Evolutionary conservation across 2,113 vertebrate species (phyloP).

Genomic region (Notothenia coriiceps): DNA sequence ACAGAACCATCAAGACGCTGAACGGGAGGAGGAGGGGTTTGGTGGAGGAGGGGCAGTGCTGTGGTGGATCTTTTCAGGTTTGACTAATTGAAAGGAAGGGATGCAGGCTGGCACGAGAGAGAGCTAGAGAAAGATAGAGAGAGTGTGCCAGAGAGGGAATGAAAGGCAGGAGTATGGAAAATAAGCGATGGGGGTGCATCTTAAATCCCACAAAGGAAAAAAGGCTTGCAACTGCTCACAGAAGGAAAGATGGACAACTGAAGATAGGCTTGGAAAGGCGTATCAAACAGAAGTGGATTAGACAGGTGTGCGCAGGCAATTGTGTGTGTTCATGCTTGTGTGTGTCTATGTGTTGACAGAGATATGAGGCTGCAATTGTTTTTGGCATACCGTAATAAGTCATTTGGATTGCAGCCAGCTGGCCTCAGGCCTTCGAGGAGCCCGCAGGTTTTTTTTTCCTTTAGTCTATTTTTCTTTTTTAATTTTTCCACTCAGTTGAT

Average conservation of each 20-base stretch:
- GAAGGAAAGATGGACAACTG: constrained; percentile 79
- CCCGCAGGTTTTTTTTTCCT: constrained; percentile 33
- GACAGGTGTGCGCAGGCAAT: constrained; percentile 68
- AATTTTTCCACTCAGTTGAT: constrained; percentile 20
- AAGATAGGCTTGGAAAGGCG: constrained; percentile 77
- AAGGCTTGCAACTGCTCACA: constrained; percentile 58
- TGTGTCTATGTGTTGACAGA: constrained; percentile 66
- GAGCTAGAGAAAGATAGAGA: constrained; percentile 7
- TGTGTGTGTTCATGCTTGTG: constrained; percentile 29
- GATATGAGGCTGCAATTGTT: constrained; percentile 70
- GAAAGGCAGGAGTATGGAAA: constrained; percentile 49
- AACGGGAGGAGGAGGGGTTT: constrained; percentile 68
- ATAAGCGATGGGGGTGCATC: constrained; percentile 34
- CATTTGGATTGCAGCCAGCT: constrained; percentile 73
- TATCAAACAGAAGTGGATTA: constrained; percentile 79
- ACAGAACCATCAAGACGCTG: constrained; percentile 75
- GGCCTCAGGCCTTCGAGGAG: constrained; percentile 59
- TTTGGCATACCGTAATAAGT: constrained; percentile 72
- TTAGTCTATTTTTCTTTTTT: constrained; percentile 37
- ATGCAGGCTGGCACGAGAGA: constrained; percentile 71
- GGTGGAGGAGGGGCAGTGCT: constrained; percentile 70
- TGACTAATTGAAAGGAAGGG: constrained; percentile 85
- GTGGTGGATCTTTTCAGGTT: constrained; percentile 76
- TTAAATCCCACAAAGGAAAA: constrained; percentile 75
- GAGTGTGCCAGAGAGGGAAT: constrained; percentile 50